Evolutionary conservation across 2,797 vertebrate species (phyloP).

Genomic region (Agapornis canus): DNA sequence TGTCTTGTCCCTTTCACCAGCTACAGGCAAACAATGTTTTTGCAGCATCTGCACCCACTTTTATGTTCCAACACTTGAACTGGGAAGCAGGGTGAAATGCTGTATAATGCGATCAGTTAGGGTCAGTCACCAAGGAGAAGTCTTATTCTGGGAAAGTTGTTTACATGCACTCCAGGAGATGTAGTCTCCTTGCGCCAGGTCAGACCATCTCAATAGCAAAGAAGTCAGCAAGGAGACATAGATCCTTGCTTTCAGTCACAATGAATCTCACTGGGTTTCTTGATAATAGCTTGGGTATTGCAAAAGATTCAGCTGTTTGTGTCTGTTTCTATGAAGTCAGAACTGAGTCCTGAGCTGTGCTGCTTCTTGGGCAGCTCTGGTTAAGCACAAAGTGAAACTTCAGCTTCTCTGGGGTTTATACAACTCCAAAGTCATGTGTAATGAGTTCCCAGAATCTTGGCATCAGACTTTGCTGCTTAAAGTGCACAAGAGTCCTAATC

Average conservation of each 20-base stretch:
- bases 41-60: background rate
- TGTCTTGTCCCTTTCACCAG: rapidly evolving
- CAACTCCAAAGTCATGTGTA: background rate
- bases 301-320: background rate
- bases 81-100: background rate
- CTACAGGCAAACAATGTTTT: background rate
- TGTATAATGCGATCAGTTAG: background rate
- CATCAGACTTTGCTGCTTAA: background rate
- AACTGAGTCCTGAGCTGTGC: background rate
- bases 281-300: background rate
- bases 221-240: background rate
- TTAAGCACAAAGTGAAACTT: background rate
- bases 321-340: background rate
- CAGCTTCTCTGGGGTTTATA: background rate
- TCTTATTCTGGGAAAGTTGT: background rate
- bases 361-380: background rate
- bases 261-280: background rate
- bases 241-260: background rate
- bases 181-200: background rate
- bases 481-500: background rate
- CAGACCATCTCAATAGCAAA: background rate
- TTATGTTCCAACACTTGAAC: background rate
- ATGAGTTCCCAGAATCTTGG: background rate
- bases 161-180: background rate
- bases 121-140: background rate